Evolutionary conservation across 2,888 invertebrate genomes (phyloP), one percentile per base, ranked within the genome.

Genomic region (Sinodicranocentrus sp.): DNA sequence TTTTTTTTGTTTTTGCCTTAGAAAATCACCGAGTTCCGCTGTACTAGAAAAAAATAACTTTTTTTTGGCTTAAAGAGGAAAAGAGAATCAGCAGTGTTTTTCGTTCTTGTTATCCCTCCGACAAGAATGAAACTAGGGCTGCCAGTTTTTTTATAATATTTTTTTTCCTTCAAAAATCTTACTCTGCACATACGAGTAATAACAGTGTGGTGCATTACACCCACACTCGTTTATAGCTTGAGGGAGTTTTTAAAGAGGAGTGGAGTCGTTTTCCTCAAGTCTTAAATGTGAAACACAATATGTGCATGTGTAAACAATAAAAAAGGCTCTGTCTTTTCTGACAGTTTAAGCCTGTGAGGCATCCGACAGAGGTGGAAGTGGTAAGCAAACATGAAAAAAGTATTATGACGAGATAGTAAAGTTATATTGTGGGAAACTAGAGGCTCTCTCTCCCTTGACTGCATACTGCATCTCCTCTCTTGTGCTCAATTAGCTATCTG

Each of bases 401-500:
- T 59, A 59, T 10, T 21, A 59, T 1, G 25, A 52, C 2, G 3
- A 52, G n/a, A 52, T 17, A 43, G n/a, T 52, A 15, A 52, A 8
- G 3, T 59, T 3, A 25, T 15, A 15, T 59, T 8, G 25, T 59
- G 59, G 59, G 59, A 59, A n/a, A 59, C 25, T 59, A 59, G 59
- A 21, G 15, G 59, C 23, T 8, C 59, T 59, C 59, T 59, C 25
- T 23, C n/a, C 26, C 25, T 25, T 59, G 25, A n/a, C 17, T 10
- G 17, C 3, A 54, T 8, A 21, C 8, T 59, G 59, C 23, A 59
- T 59, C 26, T 26, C 25, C 26, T 59, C n/a, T n/a, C 19, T 5
- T 70, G 68, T 70, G 68, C 68, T 70, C 68, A 70, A 70, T 70
- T 70, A 70, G 44, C 28, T 70, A n/a, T 70, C 48, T 70, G 52